Percentiles rank a stretch among this genome's conserved stretches.
Conservation (phyloP, 1,140 invertebrate genomes). For the Lamellibrachia luymesi region DNA sequence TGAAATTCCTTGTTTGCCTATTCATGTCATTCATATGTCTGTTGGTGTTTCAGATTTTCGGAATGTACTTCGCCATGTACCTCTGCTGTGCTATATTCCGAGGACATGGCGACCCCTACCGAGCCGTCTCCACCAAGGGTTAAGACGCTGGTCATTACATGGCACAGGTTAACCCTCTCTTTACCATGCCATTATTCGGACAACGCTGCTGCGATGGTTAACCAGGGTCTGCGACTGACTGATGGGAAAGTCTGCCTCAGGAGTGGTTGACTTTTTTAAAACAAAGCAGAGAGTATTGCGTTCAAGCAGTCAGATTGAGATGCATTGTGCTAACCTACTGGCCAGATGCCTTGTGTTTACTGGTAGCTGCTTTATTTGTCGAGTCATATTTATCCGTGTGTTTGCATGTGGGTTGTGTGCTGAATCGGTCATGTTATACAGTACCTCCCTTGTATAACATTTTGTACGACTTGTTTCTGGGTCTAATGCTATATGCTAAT, state of each 20-base stretch:
- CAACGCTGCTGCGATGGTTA: neutral
- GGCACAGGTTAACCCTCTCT: neutral
- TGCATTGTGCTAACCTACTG: neutral
- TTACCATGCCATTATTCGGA: neutral
- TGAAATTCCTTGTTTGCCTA: neutral
- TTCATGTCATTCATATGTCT: neutral
- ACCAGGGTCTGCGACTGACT: neutral
- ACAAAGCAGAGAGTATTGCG: neutral
- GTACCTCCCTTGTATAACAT: neutral
- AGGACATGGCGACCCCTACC: neutral
- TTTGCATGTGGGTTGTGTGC: neutral
- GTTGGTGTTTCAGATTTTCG: neutral
- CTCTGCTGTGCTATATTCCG: neutral
- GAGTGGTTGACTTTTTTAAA: neutral
- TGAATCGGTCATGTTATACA: neutral
- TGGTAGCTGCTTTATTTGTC: neutral
- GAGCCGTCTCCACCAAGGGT: neutral
- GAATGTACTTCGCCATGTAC: constrained; percentile 1
- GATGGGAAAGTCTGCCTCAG: neutral
- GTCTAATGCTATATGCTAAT: neutral
- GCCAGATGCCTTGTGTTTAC: neutral
- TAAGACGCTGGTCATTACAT: neutral
- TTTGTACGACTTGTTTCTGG: neutral
- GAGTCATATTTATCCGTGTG: neutral
- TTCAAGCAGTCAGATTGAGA: neutral